Evolutionary conservation across 1,140 invertebrate species (phyloP).

Genomic region (Hyles vespertilio): DNA sequence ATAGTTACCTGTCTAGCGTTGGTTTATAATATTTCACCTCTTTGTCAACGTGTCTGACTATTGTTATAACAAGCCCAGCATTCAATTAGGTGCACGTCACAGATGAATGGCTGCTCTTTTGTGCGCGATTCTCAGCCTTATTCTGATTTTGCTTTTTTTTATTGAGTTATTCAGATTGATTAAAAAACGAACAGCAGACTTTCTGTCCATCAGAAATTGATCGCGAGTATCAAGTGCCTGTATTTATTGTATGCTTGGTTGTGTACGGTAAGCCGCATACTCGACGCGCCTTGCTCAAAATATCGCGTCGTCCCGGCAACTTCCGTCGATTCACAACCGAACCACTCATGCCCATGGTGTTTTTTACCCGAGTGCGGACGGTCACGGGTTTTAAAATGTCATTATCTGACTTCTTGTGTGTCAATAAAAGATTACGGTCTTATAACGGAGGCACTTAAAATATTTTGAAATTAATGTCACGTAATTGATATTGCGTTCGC

Average conservation of each 20-base stretch:
- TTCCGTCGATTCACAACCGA: constrained; percentile 57
- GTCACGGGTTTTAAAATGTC: constrained; percentile 11
- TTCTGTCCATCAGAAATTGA: too few species aligned
- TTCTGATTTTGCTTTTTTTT: too few species aligned
- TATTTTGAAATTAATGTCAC: too few species aligned
- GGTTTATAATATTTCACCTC: constrained; percentile 39
- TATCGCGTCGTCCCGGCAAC: constrained; percentile 58
- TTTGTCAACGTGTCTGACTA: constrained; percentile 20
- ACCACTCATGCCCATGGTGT: constrained; percentile 10
- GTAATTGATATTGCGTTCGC: too few species aligned
- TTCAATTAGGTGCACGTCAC: too few species aligned
- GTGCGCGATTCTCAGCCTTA: too few species aligned
- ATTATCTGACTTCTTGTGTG: not conserved
- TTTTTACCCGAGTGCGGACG: constrained; percentile 16
- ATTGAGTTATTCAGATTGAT: too few species aligned
- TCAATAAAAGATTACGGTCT: not conserved
- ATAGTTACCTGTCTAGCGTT: constrained; percentile 42
- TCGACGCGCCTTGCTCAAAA: constrained; percentile 55
- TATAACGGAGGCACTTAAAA: too few species aligned
- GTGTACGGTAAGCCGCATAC: constrained; percentile 16
- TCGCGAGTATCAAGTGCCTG: too few species aligned
- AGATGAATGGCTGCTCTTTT: too few species aligned
- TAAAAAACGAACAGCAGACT: too few species aligned
- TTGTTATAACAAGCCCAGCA: constrained; percentile 8
- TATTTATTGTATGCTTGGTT: too few species aligned